Evolutionary conservation across 1,140 invertebrate genomes (phyloP), one percentile per base, ranked within the genome.

Genomic region (Drosophila orosa): DNA sequence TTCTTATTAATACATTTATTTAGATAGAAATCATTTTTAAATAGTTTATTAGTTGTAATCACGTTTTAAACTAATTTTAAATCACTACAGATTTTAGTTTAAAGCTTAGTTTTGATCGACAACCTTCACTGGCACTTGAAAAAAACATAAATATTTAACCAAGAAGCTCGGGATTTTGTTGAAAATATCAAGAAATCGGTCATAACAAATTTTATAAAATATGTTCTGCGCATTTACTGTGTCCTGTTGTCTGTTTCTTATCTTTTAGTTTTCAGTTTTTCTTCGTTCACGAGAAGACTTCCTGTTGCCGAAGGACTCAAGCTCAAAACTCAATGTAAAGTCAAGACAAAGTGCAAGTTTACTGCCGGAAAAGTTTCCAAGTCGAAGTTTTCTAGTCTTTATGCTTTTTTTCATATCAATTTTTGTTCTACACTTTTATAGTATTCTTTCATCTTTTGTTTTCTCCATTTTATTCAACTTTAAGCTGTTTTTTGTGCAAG

Each of bases 331-430:
- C 39, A 5, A 5, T 33, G 29, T 5, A 57, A 59, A 54, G 35
- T 45, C 31, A 33, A 27, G 44, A 39, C 40, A 52, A 61, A 80
- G 67, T 27, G 67, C 48, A 71, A 71, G 63, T 55, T 65, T 55
- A 31, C 45, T 55, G 69, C 37, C 45, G 15, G 65, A 76, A 72
- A 80, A 81, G 73, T 80, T 80, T 58, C 29, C 10, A 63, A 63
- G 47, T 56, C 29, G 22, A 83, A 71, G 31, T 66, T 66, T 13
- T 29, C 22, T 15, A 39, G 42, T 66, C 45, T 56, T 66, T 66
- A 45, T 69, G 47, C 27, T 62, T 65, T 42, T 61, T 65, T 74
- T 77, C 29, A 33, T 69, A 68, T 68, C 39, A 62, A 59, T 71
- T 57, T 60, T 50, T 39, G 48, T 17, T 54, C n/a, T 44, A 35